phyloP scores from a whole-genome alignment of 2,113 vertebrate species.

The Miniopterus natalensis region DNA sequence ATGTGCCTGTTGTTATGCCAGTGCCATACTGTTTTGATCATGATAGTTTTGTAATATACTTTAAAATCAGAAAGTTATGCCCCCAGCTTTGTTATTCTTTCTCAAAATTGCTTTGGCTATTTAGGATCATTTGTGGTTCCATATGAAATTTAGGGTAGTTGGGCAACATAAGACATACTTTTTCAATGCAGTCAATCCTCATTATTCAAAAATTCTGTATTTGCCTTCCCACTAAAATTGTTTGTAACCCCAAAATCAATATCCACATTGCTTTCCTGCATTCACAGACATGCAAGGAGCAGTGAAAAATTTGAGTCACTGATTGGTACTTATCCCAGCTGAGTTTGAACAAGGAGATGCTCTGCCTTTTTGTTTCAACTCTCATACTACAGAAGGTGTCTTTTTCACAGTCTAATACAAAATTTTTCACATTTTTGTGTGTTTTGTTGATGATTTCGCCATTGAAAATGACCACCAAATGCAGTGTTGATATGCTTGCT shows the following conservation, averaged over 20 bases:
- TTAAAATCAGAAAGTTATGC: neutral
- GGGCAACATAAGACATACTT: neutral
- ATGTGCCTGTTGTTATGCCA: neutral
- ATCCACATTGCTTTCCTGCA: neutral
- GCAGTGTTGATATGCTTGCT: neutral
- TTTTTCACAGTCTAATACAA: neutral
- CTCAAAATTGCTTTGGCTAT: neutral
- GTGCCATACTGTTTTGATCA: neutral
- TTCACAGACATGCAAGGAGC: neutral
- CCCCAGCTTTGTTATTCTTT: neutral
- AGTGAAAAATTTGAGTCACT: neutral
- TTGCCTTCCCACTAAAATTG: neutral
- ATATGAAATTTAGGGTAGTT: neutral
- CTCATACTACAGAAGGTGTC: neutral
- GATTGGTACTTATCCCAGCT: neutral
- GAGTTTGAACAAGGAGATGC: neutral
- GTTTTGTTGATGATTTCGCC: neutral
- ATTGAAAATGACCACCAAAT: neutral
- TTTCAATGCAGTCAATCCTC: neutral
- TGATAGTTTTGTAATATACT: neutral
- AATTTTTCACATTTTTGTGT: neutral
- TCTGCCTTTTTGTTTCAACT: neutral
- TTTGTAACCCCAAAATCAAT: neutral
- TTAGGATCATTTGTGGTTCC: neutral
- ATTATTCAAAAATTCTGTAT: neutral